phyloP scores from a whole-genome alignment of 2,888 invertebrate species.

The Drosophila colorata region DNA sequence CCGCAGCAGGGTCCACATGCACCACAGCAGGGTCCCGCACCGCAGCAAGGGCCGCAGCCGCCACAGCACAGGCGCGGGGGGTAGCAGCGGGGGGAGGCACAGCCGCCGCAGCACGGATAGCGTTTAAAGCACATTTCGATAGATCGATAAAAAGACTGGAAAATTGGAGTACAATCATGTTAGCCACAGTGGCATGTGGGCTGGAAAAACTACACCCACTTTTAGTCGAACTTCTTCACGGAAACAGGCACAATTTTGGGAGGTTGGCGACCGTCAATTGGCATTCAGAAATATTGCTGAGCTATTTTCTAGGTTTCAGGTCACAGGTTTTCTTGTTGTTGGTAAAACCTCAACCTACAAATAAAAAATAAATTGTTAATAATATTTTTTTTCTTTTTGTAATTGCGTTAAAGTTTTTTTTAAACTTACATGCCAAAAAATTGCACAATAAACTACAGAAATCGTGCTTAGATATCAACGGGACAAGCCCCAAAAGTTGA shows the following conservation, averaged over 20 bases:
- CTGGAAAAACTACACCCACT: no score
- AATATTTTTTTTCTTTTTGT: no score
- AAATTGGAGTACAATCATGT: no score
- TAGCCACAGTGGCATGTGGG: no score
- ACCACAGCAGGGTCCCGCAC: slow-evolving; percentile 19
- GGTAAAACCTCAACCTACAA: neutral
- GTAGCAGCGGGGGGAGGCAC: neutral
- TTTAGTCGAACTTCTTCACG: neutral
- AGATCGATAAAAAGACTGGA: neutral
- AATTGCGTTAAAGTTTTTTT: neutral
- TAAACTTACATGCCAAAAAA: slow-evolving; percentile 3
- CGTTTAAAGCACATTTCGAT: slow-evolving; percentile 11
- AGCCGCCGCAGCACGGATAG: slow-evolving; percentile 10
- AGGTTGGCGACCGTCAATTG: neutral
- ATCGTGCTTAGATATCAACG: neutral
- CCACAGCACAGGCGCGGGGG: slow-evolving; percentile 4
- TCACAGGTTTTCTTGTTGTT: neutral
- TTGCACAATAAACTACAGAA: slow-evolving; percentile 8
- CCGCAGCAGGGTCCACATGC: neutral
- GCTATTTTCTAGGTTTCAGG: neutral
- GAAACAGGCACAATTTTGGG: slow-evolving; percentile 5
- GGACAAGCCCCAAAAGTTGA: neutral
- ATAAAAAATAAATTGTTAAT: neutral
- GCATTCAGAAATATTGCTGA: neutral
- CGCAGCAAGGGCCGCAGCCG: slow-evolving; percentile 28